phyloP scores from a whole-genome alignment of 1,140 invertebrate species.

The Penaeus vannamei region DNA sequence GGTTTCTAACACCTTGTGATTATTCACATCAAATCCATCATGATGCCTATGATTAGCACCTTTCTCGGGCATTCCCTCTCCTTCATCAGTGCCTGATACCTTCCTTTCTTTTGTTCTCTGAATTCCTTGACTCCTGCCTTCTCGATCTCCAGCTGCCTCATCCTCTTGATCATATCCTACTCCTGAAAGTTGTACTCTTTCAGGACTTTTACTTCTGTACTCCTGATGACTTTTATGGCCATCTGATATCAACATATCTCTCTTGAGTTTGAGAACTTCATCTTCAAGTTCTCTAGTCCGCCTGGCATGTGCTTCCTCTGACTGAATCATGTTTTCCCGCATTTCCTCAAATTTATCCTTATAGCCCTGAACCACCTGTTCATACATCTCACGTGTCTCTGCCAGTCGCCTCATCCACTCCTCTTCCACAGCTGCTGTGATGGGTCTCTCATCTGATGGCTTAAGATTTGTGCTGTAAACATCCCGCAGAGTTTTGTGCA shows the following conservation, averaged over 20 bases:
- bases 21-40: too few species aligned
- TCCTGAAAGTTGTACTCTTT: too few species aligned
- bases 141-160: too few species aligned
- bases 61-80: too few species aligned
- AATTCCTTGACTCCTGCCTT: too few species aligned
- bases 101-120: too few species aligned
- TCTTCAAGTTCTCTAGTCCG: constrained; percentile 17
- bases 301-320: constrained; percentile 32
- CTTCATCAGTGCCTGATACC: too few species aligned
- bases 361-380: constrained; percentile 44
- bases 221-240: background rate
- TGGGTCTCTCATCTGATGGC: background rate
- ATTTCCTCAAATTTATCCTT: constrained; percentile 40
- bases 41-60: too few species aligned
- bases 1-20: too few species aligned
- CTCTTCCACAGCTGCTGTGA: constrained; percentile 35
- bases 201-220: too few species aligned
- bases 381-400: constrained; percentile 51
- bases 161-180: too few species aligned
- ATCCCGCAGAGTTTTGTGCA: constrained; percentile 14
- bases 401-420: constrained; percentile 52
- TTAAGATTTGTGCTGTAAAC: background rate
- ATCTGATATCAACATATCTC: background rate
- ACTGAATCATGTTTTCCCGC: constrained; percentile 23
- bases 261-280: background rate